Evolutionary conservation across 2,797 vertebrate species (phyloP).

Genomic region (Aeoliscus strigatus): DNA sequence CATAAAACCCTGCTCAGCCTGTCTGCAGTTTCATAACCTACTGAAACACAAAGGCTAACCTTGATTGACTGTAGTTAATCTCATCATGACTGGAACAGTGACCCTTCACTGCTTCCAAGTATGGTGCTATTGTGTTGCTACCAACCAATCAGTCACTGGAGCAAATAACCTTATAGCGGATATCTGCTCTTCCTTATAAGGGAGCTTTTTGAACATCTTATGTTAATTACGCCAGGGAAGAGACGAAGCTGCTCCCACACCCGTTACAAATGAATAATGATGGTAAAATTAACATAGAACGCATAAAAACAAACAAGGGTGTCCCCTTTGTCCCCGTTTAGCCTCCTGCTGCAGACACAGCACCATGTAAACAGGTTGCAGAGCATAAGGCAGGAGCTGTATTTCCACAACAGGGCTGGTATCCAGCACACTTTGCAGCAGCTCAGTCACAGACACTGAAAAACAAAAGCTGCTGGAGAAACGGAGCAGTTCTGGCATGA

Average conservation of each 20-base stretch:
- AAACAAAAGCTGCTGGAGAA: constrained; percentile 37
- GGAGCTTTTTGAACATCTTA: no score
- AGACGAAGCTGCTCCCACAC: constrained; percentile 10
- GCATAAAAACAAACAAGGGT: constrained; percentile 45
- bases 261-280: constrained; percentile 27
- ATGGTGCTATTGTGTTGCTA: constrained; percentile 31
- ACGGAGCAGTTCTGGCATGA: constrained; percentile 16
- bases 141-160: constrained; percentile 30
- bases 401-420: constrained; percentile 58
- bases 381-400: constrained; percentile 51
- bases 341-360: constrained; percentile 45
- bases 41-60: constrained; percentile 38
- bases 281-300: constrained; percentile 35
- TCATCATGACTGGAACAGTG: constrained; percentile 45
- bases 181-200: no score
- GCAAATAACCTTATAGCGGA: no score
- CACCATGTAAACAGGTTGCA: constrained; percentile 60
- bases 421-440: constrained; percentile 57
- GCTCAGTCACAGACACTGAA: constrained; percentile 16
- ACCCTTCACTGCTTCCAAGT: constrained; percentile 27
- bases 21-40: constrained; percentile 48
- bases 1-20: constrained; percentile 22
- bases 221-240: constrained; percentile 13
- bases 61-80: constrained; percentile 57
- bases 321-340: constrained; percentile 39